Conservation (phyloP, 2,113 vertebrate species). For the Trogon melanurus region DNA sequence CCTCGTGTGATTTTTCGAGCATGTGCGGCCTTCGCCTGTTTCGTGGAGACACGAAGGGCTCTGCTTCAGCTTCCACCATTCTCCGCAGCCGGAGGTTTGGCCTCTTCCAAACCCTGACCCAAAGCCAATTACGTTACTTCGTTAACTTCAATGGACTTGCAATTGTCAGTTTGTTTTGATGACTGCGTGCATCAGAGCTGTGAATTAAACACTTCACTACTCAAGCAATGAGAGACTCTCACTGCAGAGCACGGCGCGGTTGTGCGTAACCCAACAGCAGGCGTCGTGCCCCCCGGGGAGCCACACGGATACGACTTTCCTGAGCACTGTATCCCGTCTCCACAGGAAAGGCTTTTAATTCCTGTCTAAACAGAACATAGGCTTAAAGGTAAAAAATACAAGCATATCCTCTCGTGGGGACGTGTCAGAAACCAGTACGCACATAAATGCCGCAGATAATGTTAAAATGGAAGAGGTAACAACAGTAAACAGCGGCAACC, state of each 20-base stretch:
- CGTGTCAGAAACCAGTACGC: not conserved
- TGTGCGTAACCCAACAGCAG: fast-evolving
- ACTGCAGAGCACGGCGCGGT: fast-evolving
- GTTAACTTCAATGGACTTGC: not conserved
- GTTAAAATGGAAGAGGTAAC: not conserved
- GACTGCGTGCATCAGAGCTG: not conserved
- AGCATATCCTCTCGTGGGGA: not conserved
- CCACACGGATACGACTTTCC: not conserved
- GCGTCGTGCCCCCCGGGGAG: not conserved
- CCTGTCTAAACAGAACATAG: not conserved
- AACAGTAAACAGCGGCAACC: not conserved
- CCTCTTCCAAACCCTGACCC: not conserved
- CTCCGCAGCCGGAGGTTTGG: not conserved
- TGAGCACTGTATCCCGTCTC: not conserved
- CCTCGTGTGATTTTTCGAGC: fast-evolving
- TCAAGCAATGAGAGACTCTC: not conserved
- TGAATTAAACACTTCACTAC: not conserved
- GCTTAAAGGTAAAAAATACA: not conserved
- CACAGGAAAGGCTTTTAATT: not conserved
- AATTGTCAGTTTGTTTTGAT: not conserved
- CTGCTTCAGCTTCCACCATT: not conserved
- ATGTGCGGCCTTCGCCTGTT: not conserved
- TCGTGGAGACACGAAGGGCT: fast-evolving
- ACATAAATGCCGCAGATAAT: not conserved
- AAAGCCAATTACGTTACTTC: not conserved